These are phyloP conservation scores for Standfussiana lucernea DNA, from an alignment of 2,888 invertebrate genomes.

Conservation along the genomic window DNA sequence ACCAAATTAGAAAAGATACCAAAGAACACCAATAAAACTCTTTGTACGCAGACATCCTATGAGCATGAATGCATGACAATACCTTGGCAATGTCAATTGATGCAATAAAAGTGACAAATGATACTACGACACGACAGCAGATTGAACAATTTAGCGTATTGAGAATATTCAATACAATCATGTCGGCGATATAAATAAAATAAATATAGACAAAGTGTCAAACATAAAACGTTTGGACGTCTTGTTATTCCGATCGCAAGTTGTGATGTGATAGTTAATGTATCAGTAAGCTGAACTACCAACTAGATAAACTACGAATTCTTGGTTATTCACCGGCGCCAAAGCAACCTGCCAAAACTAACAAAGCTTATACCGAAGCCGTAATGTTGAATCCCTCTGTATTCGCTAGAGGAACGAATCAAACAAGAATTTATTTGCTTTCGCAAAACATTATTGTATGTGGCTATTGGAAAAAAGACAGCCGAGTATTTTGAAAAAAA, in stretches of 20 bases:
- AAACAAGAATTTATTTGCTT: neutral
- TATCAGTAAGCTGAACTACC: no score
- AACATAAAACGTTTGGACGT: neutral
- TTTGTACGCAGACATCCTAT: constrained; percentile 3
- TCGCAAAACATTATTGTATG: neutral
- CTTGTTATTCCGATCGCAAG: neutral
- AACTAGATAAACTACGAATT: neutral
- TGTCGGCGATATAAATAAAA: constrained; percentile 16
- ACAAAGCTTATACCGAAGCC: neutral
- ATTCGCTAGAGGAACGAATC: neutral
- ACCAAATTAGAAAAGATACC: no score
- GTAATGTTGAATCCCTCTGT: neutral
- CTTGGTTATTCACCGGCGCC: neutral
- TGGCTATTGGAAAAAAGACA: neutral
- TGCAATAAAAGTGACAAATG: constrained; percentile 44
- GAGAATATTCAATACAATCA: constrained; percentile 27
- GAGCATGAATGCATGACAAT: constrained; percentile 18
- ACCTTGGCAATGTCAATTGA: constrained; percentile 58
- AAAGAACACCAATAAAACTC: constrained; percentile 1
- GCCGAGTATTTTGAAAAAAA: neutral
- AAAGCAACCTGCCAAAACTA: neutral
- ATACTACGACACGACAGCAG: constrained; percentile 15
- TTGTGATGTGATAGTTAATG: neutral
- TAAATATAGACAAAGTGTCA: constrained; percentile 2
- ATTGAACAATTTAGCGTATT: constrained; percentile 45